Conservation (phyloP, 2,113 vertebrate genomes). For the Diphyllodes magnificus region DNA sequence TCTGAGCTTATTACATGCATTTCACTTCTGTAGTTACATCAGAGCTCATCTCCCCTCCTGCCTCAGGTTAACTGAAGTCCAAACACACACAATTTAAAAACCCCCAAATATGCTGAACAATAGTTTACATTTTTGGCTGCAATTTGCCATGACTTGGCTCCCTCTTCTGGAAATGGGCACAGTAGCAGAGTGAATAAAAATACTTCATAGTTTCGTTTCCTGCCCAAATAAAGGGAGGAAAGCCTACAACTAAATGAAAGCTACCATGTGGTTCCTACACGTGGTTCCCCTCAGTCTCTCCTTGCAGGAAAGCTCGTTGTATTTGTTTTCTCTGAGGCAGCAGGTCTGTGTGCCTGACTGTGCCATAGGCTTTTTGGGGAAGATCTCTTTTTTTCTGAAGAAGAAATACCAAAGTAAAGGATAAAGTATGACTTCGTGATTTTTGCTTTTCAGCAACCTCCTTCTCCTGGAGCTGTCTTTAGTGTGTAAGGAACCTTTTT, state of each 20-base stretch:
- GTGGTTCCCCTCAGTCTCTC: neutral
- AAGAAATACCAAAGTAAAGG: neutral
- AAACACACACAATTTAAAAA: neutral
- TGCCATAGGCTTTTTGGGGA: neutral
- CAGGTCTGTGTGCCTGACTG: neutral
- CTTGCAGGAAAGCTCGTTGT: fast-evolving
- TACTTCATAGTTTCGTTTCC: neutral
- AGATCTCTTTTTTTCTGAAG: neutral
- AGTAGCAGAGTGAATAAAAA: slow-evolving; percentile 1
- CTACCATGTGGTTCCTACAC: neutral
- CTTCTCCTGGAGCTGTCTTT: neutral
- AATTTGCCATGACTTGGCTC: slow-evolving; percentile 1
- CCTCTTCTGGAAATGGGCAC: slow-evolving; percentile 27
- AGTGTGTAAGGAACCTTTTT: neutral
- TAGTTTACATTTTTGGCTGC: neutral
- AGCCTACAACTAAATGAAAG: neutral
- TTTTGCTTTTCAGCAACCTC: neutral
- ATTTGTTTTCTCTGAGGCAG: neutral
- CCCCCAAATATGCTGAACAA: neutral
- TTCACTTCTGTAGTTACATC: neutral
- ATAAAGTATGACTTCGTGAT: neutral
- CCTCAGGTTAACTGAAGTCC: neutral
- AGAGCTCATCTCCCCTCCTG: neutral
- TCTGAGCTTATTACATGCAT: neutral
- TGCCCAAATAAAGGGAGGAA: neutral